phyloP scores from a whole-genome alignment of 2,113 vertebrate genomes.

The Sorex fumeus region DNA sequence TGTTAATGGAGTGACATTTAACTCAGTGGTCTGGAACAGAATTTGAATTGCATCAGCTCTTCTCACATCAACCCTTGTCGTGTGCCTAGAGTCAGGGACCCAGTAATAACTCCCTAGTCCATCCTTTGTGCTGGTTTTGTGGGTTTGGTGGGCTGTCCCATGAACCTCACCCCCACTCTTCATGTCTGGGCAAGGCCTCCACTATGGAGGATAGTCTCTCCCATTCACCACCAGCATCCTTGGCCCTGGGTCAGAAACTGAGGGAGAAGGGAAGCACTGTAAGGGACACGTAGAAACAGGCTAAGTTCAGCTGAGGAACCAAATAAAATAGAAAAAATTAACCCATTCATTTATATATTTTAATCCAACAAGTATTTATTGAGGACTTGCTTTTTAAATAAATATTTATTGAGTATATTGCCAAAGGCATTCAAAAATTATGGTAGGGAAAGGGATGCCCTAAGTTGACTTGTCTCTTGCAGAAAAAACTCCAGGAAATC shows the following conservation, averaged over 20 bases:
- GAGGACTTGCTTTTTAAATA: not conserved
- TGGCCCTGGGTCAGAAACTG: not conserved
- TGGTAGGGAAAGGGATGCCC: not conserved
- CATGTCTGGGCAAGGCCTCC: not conserved
- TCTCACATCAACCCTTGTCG: not conserved
- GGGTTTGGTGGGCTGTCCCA: not conserved
- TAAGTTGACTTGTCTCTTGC: not conserved
- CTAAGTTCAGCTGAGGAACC: not conserved
- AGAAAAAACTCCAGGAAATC: not conserved
- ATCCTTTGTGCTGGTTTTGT: not conserved
- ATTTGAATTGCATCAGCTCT: not conserved
- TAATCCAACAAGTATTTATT: not conserved
- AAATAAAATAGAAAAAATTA: not conserved
- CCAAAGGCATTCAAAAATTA: not conserved
- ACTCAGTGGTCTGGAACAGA: not conserved
- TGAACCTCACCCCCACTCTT: not conserved
- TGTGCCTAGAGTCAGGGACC: not conserved
- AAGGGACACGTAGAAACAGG: not conserved
- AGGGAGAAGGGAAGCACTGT: not conserved
- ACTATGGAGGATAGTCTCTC: not conserved
- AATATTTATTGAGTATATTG: not conserved
- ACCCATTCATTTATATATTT: not conserved
- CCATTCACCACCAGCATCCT: not conserved
- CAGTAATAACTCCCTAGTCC: not conserved
- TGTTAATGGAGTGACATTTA: not conserved